phyloP scores from a whole-genome alignment of 2,888 invertebrate species.

The Acrobasis repandana region DNA sequence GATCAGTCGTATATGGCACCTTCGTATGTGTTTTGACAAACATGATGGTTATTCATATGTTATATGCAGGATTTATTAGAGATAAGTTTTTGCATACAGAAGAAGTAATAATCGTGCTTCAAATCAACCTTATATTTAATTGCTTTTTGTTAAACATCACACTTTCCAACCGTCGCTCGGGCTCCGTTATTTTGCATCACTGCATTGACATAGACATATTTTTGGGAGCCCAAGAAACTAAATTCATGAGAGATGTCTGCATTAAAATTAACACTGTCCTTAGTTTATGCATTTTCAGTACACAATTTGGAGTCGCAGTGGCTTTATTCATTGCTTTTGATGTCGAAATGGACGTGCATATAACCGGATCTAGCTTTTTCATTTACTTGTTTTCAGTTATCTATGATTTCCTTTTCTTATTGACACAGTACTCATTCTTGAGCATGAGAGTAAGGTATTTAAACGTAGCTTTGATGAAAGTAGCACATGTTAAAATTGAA shows the following conservation, averaged over 20 bases:
- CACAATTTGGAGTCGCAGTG: slow-evolving; percentile 34
- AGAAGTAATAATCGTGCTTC: slow-evolving; percentile 42
- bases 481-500: slow-evolving; percentile 46
- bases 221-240: slow-evolving; percentile 56
- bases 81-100: slow-evolving; percentile 48
- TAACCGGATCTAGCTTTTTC: slow-evolving; percentile 2
- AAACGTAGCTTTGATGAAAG: slow-evolving; percentile 59
- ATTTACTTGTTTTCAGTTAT: slow-evolving; percentile 36
- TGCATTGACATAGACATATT: slow-evolving; percentile 54
- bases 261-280: slow-evolving; percentile 34
- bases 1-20: slow-evolving; percentile 40
- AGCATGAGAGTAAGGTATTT: slow-evolving; percentile 54
- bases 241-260: slow-evolving; percentile 53
- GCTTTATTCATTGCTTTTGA: slow-evolving; percentile 42
- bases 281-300: slow-evolving; percentile 30
- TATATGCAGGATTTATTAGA: slow-evolving; percentile 39
- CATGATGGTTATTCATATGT: slow-evolving; percentile 37
- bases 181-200: slow-evolving; percentile 42
- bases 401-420: slow-evolving; percentile 46
- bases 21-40: slow-evolving; percentile 37
- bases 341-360: slow-evolving; percentile 32
- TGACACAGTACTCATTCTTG: slow-evolving; percentile 41
- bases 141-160: slow-evolving; percentile 46
- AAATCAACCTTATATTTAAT: slow-evolving; percentile 41
- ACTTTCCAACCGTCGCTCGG: slow-evolving; percentile 44